phyloP scores from a whole-genome alignment of 2,888 invertebrate genomes.

The Psylliodes chrysocephalus region DNA sequence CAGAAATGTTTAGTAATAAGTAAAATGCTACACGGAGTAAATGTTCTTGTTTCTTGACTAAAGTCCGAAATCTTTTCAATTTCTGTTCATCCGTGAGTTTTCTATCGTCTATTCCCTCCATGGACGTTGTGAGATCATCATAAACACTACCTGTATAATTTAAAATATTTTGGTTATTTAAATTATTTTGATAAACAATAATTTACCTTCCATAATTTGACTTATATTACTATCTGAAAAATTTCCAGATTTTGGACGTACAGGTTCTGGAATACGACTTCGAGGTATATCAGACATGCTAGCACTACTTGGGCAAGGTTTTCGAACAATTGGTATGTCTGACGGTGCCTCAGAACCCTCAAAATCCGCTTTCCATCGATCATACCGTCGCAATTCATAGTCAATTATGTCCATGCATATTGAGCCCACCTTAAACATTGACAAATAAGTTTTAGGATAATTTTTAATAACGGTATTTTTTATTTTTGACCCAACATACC shows the following conservation, averaged over 20 bases:
- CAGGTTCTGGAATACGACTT: conserved; percentile 76
- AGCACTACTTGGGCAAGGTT: conserved; percentile 60
- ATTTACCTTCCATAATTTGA: conserved; percentile 35
- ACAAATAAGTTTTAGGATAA: too few species aligned
- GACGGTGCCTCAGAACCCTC: conserved; percentile 68
- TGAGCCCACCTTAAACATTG: conserved; percentile 83
- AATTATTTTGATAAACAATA: neutral
- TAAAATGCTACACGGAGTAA: conserved; percentile 91
- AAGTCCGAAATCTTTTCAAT: conserved; percentile 82
- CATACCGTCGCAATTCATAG: conserved; percentile 92
- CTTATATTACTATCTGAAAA: conserved; percentile 69
- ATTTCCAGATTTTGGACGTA: conserved; percentile 81
- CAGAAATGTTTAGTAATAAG: conserved; percentile 92
- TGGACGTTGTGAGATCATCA: conserved; percentile 66
- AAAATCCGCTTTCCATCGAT: conserved; percentile 87
- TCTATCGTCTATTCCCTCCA: conserved; percentile 62
- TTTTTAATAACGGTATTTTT: too few species aligned
- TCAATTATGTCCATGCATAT: conserved; percentile 97
- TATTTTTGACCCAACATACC: too few species aligned
- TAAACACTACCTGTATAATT: conserved; percentile 71
- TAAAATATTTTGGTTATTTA: neutral
- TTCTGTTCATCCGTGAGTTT: conserved; percentile 62
- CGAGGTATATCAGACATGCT: conserved; percentile 71
- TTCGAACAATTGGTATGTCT: conserved; percentile 59
- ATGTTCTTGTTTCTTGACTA: conserved; percentile 94